phyloP scores from a whole-genome alignment of 2,113 vertebrate species.

The Ictalurus punctatus region DNA sequence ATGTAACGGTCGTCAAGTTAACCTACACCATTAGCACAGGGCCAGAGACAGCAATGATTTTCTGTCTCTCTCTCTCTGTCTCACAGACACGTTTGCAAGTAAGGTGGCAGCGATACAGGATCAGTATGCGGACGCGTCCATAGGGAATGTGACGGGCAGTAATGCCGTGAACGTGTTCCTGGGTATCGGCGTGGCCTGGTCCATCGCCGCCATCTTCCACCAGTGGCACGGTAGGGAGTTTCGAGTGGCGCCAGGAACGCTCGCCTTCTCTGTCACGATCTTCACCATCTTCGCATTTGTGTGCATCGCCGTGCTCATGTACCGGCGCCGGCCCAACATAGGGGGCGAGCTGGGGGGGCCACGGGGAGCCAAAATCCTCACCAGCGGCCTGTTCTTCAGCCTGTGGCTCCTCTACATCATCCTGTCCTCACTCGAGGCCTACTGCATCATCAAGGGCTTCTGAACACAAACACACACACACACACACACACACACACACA shows the following conservation, averaged over 20 bases:
- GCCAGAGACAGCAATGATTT: neutral
- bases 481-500: neutral
- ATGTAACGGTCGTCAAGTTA: neutral
- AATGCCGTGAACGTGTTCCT: slow-evolving; percentile 97
- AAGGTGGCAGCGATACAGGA: slow-evolving; percentile 94
- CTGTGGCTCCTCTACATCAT: slow-evolving; percentile 97
- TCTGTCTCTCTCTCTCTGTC: neutral
- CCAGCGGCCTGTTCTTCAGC: slow-evolving; percentile 86
- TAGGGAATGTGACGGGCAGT: slow-evolving; percentile 96
- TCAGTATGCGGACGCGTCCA: slow-evolving; percentile 94
- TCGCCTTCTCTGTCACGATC: slow-evolving; percentile 97
- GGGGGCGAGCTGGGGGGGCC: slow-evolving; percentile 97
- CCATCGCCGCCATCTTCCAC: slow-evolving; percentile 92
- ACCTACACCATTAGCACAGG: neutral
- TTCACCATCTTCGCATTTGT: slow-evolving; percentile 98
- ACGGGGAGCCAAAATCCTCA: slow-evolving; percentile 86
- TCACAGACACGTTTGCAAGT: slow-evolving; percentile 93
- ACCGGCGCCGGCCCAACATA: slow-evolving; percentile 89
- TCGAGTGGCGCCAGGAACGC: slow-evolving; percentile 84
- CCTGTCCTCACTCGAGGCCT: slow-evolving; percentile 95
- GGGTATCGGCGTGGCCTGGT: slow-evolving; percentile 97
- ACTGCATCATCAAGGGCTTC: slow-evolving; percentile 95
- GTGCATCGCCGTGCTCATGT: slow-evolving; percentile 90
- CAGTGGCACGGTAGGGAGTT: slow-evolving; percentile 78
- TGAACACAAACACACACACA: slow-evolving; percentile 70